Evolutionary conservation across 2,113 vertebrate species (phyloP).

Genomic region (Alligator sinensis): DNA sequence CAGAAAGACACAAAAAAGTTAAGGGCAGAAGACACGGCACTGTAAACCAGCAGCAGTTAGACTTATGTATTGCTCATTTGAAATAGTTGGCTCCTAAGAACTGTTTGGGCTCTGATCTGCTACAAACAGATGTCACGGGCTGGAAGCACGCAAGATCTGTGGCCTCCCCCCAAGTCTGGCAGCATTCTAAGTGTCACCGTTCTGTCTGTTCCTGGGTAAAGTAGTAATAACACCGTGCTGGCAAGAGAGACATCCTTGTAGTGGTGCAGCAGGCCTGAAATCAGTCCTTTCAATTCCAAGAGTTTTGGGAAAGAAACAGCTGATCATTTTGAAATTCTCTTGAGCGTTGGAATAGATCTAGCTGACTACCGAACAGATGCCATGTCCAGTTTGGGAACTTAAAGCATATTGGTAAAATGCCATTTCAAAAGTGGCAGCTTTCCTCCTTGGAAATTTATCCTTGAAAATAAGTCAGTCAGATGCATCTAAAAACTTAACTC

Average conservation of each 20-base stretch:
- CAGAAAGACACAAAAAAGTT: neutral
- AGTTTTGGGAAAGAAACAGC: neutral
- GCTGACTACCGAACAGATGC: fast-evolving
- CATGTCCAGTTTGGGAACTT: neutral
- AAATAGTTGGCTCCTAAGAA: neutral
- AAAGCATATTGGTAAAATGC: neutral
- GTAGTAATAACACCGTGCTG: neutral
- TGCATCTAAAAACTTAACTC: neutral
- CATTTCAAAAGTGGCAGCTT: too few species aligned
- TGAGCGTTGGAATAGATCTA: fast-evolving
- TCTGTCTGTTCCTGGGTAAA: neutral
- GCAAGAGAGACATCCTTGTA: fast-evolving
- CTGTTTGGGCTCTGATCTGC: neutral
- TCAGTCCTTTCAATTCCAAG: fast-evolving
- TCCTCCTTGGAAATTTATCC: too few species aligned
- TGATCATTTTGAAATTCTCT: fast-evolving
- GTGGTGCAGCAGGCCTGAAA: neutral
- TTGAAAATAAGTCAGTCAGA: neutral
- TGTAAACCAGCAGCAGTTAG: neutral
- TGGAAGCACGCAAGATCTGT: fast-evolving
- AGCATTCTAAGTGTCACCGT: neutral
- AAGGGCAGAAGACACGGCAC: neutral
- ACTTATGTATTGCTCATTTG: neutral
- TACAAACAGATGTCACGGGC: neutral
- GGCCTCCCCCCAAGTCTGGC: neutral